Evolutionary conservation across 2,797 vertebrate genomes (phyloP).

Genomic region (Pangasius mekongensis): DNA sequence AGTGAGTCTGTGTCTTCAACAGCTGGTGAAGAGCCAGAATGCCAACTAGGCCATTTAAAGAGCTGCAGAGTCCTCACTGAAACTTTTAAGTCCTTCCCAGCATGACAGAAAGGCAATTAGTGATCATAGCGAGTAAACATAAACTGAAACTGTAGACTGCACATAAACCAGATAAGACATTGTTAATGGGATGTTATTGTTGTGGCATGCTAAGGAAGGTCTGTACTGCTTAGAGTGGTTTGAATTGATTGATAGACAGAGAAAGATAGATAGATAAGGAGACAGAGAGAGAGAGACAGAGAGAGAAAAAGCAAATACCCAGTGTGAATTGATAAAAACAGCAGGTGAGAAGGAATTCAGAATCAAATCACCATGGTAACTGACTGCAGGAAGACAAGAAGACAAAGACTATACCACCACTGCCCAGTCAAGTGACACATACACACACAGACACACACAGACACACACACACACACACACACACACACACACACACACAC

Average conservation of each 20-base stretch:
- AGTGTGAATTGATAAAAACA: constrained; percentile 55
- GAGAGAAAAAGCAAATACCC: constrained; percentile 19
- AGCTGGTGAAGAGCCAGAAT: constrained; percentile 25
- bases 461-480: constrained; percentile 20
- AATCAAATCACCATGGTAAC: constrained; percentile 56
- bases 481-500: background rate
- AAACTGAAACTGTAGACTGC: background rate
- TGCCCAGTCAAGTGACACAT: constrained; percentile 23
- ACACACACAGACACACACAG: constrained; percentile 20
- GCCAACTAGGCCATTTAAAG: constrained; percentile 31
- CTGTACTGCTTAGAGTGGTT: background rate
- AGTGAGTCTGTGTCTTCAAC: constrained; percentile 11
- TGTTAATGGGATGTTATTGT: background rate
- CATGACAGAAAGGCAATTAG: background rate
- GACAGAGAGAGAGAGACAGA: constrained; percentile 10
- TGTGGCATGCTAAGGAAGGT: background rate
- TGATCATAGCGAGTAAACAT: background rate
- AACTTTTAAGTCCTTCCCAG: constrained; percentile 32
- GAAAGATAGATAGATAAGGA: constrained; percentile 1
- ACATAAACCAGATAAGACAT: background rate
- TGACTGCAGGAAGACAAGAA: constrained; percentile 37
- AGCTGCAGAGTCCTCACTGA: background rate
- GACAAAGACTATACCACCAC: constrained; percentile 53
- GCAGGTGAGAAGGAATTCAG: constrained; percentile 56
- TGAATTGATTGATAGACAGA: background rate